Evolutionary conservation across 2,113 vertebrate genomes (phyloP).

Genomic region (Synodontis membranacea): DNA sequence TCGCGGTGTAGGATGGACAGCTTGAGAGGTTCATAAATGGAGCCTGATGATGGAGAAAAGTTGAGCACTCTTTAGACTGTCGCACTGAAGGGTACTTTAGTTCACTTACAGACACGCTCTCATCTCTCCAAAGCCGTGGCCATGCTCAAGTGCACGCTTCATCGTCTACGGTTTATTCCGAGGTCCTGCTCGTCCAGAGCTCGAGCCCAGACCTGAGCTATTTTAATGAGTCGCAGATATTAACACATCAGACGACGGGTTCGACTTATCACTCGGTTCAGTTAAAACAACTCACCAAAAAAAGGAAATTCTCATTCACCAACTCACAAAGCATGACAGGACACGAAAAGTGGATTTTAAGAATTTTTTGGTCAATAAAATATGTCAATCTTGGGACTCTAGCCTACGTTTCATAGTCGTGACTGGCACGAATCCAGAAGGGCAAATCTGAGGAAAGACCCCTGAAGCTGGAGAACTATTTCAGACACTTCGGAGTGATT

Average conservation of each 20-base stretch:
- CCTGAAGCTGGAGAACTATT: conserved; percentile 61
- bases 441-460: conserved; percentile 52
- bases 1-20: conserved; percentile 78
- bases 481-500: conserved; percentile 72
- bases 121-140: neutral
- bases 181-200: conserved; percentile 8
- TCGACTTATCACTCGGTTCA: neutral
- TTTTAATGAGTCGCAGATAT: conserved; percentile 21
- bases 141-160: conserved; percentile 31
- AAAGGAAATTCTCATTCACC: conserved; percentile 11
- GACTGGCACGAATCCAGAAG: conserved; percentile 26
- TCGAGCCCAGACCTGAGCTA: neutral
- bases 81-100: neutral
- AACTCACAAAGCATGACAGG: conserved; percentile 33
- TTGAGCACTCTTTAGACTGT: conserved; percentile 40
- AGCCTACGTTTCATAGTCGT: conserved; percentile 38
- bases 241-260: neutral
- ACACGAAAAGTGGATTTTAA: conserved; percentile 29
- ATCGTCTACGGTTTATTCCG: neutral
- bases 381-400: conserved; percentile 1
- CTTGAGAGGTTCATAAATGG: conserved; percentile 95
- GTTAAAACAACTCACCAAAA: neutral
- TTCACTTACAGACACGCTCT: neutral
- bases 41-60: conserved; percentile 72
- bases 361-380: conserved; percentile 24